phyloP scores from a whole-genome alignment of 2,888 invertebrate genomes.

The Atherix ibis region DNA sequence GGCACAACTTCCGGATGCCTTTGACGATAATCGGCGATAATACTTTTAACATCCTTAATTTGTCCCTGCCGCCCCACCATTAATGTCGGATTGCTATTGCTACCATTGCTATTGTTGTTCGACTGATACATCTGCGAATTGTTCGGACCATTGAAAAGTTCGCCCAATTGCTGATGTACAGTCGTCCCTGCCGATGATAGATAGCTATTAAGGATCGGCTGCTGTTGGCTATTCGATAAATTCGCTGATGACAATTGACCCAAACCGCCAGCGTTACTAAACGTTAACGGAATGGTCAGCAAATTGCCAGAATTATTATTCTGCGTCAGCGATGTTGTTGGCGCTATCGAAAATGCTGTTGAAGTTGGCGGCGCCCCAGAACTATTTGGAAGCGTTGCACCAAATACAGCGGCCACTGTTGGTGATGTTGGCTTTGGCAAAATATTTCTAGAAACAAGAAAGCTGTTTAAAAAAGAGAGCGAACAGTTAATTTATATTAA shows the following conservation, averaged over 20 bases:
- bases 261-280: too few species aligned
- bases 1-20: conserved; percentile 60
- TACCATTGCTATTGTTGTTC: conserved; percentile 7
- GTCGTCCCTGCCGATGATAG: conserved; percentile 15
- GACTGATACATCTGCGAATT: conserved; percentile 7
- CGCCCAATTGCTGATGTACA: conserved; percentile 14
- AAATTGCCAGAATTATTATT: too few species aligned
- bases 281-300: too few species aligned
- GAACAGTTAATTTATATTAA: conserved; percentile 17
- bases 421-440: conserved; percentile 27
- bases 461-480: conserved; percentile 15
- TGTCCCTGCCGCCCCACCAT: conserved; percentile 52
- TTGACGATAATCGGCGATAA: conserved; percentile 65
- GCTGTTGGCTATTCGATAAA: conserved; percentile 15
- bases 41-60: conserved; percentile 66
- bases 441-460: conserved; percentile 28
- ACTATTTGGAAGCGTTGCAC: not conserved
- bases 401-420: conserved; percentile 4
- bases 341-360: conserved; percentile 11
- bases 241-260: conserved; percentile 1
- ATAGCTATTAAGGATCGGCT: conserved; percentile 15
- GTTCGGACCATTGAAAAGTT: conserved; percentile 17
- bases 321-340: not conserved
- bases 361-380: conserved; percentile 17
- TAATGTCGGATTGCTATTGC: conserved; percentile 24